Conservation (phyloP, 2,797 vertebrate genomes). For the Sarcoramphus papa region DNA sequence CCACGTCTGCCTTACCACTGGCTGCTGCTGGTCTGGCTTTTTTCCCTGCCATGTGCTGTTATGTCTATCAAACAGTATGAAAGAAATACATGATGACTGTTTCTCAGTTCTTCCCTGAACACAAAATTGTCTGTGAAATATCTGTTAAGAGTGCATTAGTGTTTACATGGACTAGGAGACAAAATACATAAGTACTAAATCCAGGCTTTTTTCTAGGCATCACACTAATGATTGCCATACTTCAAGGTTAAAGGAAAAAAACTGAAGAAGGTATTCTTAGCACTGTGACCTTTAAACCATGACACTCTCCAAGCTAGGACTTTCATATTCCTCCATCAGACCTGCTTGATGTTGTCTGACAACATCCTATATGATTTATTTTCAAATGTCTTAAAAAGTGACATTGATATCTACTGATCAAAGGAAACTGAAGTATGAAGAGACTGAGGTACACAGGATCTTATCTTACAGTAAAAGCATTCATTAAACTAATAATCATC, state of each 20-base stretch:
- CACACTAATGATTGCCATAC: not conserved
- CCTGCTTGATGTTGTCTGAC: not conserved
- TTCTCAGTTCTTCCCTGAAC: not conserved
- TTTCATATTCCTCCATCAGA: not conserved
- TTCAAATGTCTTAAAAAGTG: not conserved
- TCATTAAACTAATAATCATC: not conserved
- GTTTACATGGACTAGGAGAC: not conserved
- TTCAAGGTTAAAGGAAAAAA: not conserved
- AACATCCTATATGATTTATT: not conserved
- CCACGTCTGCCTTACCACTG: not conserved
- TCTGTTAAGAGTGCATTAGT: not conserved
- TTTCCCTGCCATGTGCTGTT: not conserved
- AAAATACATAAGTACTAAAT: not conserved
- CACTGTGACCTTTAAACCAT: not conserved
- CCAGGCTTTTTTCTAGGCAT: not conserved
- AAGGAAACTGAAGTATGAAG: not conserved
- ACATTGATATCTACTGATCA: not conserved
- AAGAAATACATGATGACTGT: not conserved
- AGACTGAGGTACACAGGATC: not conserved
- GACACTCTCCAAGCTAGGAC: not conserved
- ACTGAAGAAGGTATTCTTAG: not conserved
- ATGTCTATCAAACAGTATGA: not conserved
- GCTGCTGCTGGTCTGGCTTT: not conserved
- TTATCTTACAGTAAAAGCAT: not conserved
- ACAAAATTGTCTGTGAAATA: not conserved